Evolutionary conservation across 2,113 vertebrate genomes (phyloP).

Genomic region (Meriones unguiculatus): DNA sequence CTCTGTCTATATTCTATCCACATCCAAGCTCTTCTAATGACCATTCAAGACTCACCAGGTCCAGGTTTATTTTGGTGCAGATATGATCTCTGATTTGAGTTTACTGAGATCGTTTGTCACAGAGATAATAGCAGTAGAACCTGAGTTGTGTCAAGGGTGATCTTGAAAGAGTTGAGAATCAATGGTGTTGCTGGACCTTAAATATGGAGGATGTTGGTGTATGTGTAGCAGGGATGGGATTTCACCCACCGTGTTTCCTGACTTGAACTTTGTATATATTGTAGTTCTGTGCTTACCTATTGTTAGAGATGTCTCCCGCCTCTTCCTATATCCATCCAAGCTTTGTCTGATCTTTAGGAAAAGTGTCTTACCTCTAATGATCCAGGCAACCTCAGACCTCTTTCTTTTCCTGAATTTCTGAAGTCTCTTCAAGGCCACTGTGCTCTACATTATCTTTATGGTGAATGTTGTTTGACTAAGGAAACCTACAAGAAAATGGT

Average conservation of each 20-base stretch:
- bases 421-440: background rate
- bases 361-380: background rate
- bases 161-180: background rate
- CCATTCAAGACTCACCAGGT: background rate
- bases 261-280: background rate
- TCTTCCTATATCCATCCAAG: background rate
- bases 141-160: background rate
- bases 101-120: background rate
- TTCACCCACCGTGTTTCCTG: background rate
- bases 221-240: background rate
- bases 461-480: background rate
- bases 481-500: background rate
- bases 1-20: background rate
- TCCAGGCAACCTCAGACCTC: background rate
- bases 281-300: background rate
- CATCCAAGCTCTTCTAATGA: background rate
- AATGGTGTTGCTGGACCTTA: too few relatives aligned
- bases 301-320: background rate
- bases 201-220: too few relatives aligned
- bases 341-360: background rate
- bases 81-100: background rate
- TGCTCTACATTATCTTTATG: background rate
- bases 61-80: background rate
- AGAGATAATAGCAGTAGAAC: background rate
- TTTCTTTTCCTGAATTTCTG: background rate